phyloP scores from a whole-genome alignment of 2,113 vertebrate species.

The Notarius quadriscutis region DNA sequence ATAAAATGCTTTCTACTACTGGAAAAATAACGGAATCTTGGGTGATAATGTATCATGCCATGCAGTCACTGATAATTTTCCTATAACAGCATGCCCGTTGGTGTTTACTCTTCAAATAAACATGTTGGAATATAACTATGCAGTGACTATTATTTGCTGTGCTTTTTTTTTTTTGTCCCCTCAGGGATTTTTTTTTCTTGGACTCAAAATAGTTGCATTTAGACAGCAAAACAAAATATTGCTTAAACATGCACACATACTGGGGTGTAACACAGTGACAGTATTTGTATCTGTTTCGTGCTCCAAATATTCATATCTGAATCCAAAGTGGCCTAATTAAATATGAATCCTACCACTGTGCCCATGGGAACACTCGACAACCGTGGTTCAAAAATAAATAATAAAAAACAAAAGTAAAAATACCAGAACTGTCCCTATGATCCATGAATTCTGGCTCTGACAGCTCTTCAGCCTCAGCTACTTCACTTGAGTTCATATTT shows the following conservation, averaged over 20 bases:
- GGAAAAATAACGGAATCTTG: not conserved
- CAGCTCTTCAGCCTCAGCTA: not conserved
- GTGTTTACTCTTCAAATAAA: not conserved
- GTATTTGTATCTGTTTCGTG: not conserved
- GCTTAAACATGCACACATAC: not conserved
- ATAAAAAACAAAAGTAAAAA: not conserved
- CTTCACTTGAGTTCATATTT: not conserved
- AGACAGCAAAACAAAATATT: not conserved
- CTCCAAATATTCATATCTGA: not conserved
- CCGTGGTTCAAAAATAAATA: not conserved
- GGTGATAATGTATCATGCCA: too few relatives aligned
- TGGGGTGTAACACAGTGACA: not conserved
- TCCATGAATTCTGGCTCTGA: not conserved
- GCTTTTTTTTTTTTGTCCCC: not conserved
- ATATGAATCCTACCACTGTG: not conserved
- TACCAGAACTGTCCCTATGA: not conserved
- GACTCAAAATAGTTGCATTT: not conserved
- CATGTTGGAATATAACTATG: not conserved
- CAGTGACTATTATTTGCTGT: not conserved
- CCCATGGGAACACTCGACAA: not conserved
- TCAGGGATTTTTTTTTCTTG: not conserved
- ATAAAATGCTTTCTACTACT: not conserved
- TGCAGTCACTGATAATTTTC: not conserved
- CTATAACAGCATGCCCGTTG: not conserved
- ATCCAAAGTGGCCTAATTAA: not conserved